phyloP scores from a whole-genome alignment of 2,113 vertebrate species.

The Prionailurus viverrinus region DNA sequence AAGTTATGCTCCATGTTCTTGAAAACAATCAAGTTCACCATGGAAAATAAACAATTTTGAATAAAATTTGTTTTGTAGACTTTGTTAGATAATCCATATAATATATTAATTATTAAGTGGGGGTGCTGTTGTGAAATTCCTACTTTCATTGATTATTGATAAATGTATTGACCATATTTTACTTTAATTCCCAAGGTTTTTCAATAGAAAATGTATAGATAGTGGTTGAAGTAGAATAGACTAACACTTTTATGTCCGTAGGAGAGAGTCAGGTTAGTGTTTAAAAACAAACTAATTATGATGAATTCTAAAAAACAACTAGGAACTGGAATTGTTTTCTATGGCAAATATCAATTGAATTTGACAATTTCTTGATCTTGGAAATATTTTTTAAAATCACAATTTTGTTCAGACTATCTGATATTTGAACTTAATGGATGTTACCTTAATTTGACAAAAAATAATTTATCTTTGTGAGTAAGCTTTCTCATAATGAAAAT shows the following conservation, averaged over 20 bases:
- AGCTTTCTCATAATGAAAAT: constrained; percentile 31
- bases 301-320: neutral
- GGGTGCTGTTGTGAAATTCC: neutral
- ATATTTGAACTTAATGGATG: neutral
- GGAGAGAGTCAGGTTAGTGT: neutral
- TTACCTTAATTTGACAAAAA: neutral
- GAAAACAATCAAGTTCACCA: neutral
- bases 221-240: neutral
- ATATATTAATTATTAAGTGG: neutral
- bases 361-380: neutral
- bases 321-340: neutral
- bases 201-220: neutral
- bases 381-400: neutral
- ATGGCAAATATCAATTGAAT: neutral
- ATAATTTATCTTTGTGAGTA: neutral
- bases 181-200: neutral
- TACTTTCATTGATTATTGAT: neutral
- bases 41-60: neutral
- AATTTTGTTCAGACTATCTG: neutral
- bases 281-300: neutral
- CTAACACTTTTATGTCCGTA: neutral
- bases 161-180: neutral
- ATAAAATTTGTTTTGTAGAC: neutral
- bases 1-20: neutral
- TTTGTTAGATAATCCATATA: neutral